These are phyloP conservation scores for Danio aesculapii DNA, from an alignment of 2,797 vertebrate genomes.

Conservation along the genomic window DNA sequence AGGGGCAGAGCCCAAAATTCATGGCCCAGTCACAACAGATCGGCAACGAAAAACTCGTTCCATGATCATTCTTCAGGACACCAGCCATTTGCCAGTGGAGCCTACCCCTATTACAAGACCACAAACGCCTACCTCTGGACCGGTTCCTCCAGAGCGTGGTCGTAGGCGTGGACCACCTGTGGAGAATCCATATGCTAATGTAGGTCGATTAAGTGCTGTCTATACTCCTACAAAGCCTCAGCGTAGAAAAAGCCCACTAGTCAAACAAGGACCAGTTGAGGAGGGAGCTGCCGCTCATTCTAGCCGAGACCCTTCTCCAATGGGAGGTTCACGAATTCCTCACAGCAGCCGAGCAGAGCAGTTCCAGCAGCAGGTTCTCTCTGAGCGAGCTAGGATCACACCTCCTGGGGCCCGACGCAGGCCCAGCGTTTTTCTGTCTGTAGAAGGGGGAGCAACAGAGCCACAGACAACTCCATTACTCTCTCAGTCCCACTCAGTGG, in stretches of 20 bases:
- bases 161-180: conserved; percentile 79
- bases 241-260: conserved; percentile 93
- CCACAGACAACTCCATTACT: conserved; percentile 86
- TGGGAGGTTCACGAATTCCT: conserved; percentile 76
- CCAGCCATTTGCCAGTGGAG: conserved; percentile 81
- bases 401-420: conserved; percentile 79
- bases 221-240: conserved; percentile 93
- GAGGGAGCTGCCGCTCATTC: conserved; percentile 80
- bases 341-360: conserved; percentile 88
- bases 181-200: conserved; percentile 97
- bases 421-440: conserved; percentile 96
- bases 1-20: conserved; percentile 89
- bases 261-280: conserved; percentile 97
- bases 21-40: conserved; percentile 83
- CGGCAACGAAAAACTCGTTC: conserved; percentile 94
- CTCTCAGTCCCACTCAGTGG: conserved; percentile 95
- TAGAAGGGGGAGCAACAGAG: conserved; percentile 87
- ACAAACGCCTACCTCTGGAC: conserved; percentile 76
- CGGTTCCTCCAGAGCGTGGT: conserved; percentile 77
- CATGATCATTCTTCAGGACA: conserved; percentile 98
- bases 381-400: conserved; percentile 79
- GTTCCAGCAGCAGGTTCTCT: conserved; percentile 84
- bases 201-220: conserved; percentile 88
- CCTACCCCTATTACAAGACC: conserved; percentile 78
- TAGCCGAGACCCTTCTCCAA: conserved; percentile 57